phyloP scores from a whole-genome alignment of 1,140 invertebrate species.

The Chironomus striatipennis region DNA sequence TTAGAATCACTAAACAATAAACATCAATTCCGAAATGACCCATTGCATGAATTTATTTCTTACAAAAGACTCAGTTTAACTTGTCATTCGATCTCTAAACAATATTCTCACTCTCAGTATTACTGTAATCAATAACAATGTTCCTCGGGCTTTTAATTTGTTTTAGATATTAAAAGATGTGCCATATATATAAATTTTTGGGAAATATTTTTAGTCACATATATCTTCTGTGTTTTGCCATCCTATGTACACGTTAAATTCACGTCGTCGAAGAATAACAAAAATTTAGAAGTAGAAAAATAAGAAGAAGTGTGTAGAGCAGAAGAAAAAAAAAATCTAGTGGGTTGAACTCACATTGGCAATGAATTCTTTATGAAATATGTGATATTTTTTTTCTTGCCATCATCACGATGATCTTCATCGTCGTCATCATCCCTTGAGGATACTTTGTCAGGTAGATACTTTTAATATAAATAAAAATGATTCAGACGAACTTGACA shows the following conservation, averaged over 20 bases:
- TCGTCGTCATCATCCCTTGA: no score
- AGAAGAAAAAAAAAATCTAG: background rate
- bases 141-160: background rate
- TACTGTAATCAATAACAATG: no score
- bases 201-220: background rate
- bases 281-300: conserved; percentile 1
- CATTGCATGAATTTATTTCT: no score
- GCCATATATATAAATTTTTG: background rate
- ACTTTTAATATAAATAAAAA: no score
- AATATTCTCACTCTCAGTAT: no score
- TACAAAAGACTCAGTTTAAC: no score
- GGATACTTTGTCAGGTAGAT: no score
- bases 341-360: conserved; percentile 5
- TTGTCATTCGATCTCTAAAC: no score
- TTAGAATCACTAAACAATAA: no score
- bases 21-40: no score
- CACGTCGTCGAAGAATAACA: background rate
- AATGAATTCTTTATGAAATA: conserved; percentile 10
- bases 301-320: background rate
- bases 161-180: background rate
- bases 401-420: background rate
- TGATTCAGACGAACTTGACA: no score
- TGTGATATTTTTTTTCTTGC: background rate
- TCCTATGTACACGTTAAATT: no score
- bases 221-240: background rate